phyloP scores from a whole-genome alignment of 1,140 invertebrate species.

The Habropoda laboriosa region DNA sequence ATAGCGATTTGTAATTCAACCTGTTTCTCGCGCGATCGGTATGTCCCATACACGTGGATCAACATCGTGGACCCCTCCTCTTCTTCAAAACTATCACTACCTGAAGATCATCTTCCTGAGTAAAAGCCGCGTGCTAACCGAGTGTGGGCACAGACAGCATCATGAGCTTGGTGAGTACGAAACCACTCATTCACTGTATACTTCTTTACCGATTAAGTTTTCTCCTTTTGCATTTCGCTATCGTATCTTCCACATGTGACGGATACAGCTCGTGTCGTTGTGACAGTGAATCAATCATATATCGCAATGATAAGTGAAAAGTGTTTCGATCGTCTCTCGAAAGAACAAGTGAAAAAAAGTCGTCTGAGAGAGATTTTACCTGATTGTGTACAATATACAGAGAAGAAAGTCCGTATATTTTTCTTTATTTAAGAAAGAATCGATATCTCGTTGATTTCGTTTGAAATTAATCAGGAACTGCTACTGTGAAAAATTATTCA shows the following conservation, averaged over 20 bases:
- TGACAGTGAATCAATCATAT: constrained; percentile 50
- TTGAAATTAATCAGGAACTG: not conserved
- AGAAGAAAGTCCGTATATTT: not conserved
- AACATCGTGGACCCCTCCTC: constrained; percentile 59
- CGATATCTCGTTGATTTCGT: not conserved
- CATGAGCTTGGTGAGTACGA: constrained; percentile 76
- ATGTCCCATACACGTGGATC: constrained; percentile 25
- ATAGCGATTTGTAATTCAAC: not conserved
- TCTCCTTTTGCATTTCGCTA: not conserved
- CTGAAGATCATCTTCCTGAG: constrained; percentile 68
- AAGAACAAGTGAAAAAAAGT: constrained; percentile 2
- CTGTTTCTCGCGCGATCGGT: not conserved
- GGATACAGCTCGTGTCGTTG: constrained; percentile 30
- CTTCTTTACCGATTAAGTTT: constrained; percentile 29
- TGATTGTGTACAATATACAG: not conserved
- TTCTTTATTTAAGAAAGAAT: not conserved
- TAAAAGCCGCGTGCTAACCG: constrained; percentile 70
- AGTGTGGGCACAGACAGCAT: constrained; percentile 69
- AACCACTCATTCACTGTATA: constrained; percentile 58
- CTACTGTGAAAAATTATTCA: not conserved
- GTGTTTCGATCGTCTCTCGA: constrained; percentile 22
- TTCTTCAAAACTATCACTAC: constrained; percentile 54
- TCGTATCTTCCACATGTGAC: not conserved
- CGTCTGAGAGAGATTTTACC: not conserved
- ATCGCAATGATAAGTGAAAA: constrained; percentile 46